A percentile compares a stretch with the other conserved stretches of the same genome.
phyloP scores from a whole-genome alignment of 2,888 invertebrate genomes.

The Agrilus mali region DNA sequence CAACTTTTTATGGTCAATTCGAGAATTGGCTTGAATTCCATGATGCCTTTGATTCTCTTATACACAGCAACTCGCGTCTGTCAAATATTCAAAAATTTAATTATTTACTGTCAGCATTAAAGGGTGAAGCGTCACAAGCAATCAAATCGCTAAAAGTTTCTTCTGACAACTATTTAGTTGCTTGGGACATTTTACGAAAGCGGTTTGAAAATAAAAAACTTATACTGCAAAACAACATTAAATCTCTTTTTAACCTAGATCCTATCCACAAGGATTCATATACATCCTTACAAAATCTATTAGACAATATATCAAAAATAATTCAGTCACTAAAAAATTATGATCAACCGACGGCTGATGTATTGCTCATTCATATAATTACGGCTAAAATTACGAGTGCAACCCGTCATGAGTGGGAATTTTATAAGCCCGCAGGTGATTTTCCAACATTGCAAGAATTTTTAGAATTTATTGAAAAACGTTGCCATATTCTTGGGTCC shows the following conservation, averaged over 20 bases:
- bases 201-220: not conserved
- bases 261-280: not conserved
- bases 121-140: not conserved
- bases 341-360: not conserved
- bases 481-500: no score
- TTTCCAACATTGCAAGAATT: not conserved
- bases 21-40: slow-evolving; percentile 2
- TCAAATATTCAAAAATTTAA: not conserved
- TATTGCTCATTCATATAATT: not conserved
- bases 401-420: not conserved
- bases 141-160: not conserved
- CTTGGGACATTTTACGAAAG: not conserved
- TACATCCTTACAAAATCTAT: not conserved
- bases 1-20: not conserved
- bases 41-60: not conserved
- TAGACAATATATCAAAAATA: no score
- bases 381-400: not conserved
- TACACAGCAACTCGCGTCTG: not conserved
- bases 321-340: no score
- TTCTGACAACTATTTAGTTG: not conserved
- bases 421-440: not conserved
- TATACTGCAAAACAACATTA: not conserved
- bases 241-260: not conserved
- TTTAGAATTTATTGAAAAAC: no score
- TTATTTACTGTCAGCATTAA: not conserved